Percentiles rank a stretch among this genome's conserved stretches.
Evolutionary conservation across 2,113 vertebrate species (phyloP).

Genomic region (Eonycteris spelaea): DNA sequence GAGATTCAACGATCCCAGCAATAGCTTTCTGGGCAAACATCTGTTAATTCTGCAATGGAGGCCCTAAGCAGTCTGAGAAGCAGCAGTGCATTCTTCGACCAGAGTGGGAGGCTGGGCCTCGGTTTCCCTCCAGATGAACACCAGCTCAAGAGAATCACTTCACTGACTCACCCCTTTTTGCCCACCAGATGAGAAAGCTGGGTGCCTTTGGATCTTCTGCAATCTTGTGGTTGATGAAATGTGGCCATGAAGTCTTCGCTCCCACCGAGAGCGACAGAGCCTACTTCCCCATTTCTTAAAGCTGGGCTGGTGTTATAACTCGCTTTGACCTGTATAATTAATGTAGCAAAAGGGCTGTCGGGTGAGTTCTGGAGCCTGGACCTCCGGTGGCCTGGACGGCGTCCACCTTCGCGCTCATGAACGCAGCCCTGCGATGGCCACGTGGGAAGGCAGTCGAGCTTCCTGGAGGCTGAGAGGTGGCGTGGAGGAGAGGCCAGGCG

Average conservation of each 20-base stretch:
- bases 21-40: neutral
- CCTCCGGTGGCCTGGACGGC: neutral
- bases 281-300: neutral
- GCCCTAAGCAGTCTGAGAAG: rapidly evolving
- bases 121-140: neutral
- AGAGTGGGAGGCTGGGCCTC: neutral
- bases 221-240: neutral
- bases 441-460: rapidly evolving
- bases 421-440: neutral
- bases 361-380: neutral
- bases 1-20: neutral
- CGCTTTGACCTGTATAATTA: neutral
- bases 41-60: neutral
- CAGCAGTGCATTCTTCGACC: rapidly evolving
- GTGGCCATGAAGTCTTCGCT: neutral
- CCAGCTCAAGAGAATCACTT: neutral
- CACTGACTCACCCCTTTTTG: neutral
- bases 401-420: neutral
- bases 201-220: neutral
- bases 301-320: neutral
- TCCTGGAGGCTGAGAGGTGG: neutral
- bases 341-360: neutral
- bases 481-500: rapidly evolving
- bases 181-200: neutral
- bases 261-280: neutral